phyloP scores from a whole-genome alignment of 2,888 invertebrate genomes.

The Gortyna flavago region DNA sequence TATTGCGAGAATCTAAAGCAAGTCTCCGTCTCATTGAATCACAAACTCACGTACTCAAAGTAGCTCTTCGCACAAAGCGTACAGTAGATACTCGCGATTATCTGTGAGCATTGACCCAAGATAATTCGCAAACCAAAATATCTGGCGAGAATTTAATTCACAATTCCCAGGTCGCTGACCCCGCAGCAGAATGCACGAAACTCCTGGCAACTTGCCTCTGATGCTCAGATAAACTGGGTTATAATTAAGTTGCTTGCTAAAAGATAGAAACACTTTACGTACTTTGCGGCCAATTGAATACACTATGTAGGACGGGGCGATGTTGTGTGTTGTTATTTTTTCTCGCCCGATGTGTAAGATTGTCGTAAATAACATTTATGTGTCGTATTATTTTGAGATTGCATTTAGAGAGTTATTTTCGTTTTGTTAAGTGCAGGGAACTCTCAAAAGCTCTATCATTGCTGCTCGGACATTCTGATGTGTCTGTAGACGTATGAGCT shows the following conservation, averaged over 20 bases:
- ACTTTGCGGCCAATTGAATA: constrained; percentile 57
- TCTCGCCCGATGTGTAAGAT: constrained; percentile 16
- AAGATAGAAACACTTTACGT: constrained; percentile 62
- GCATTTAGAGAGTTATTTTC: constrained; percentile 53
- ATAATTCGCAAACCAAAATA: constrained; percentile 66
- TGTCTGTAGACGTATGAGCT: not conserved
- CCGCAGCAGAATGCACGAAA: constrained; percentile 67
- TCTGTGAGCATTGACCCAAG: constrained; percentile 64
- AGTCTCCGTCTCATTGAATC: not conserved
- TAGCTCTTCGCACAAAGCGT: constrained; percentile 28
- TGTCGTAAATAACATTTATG: constrained; percentile 47
- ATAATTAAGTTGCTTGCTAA: constrained; percentile 68
- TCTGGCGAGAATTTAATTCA: constrained; percentile 65
- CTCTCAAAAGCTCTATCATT: constrained; percentile 32
- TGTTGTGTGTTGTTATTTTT: constrained; percentile 40
- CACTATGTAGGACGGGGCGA: constrained; percentile 34
- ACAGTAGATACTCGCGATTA: constrained; percentile 24
- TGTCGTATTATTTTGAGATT: constrained; percentile 58
- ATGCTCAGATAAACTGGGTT: constrained; percentile 68
- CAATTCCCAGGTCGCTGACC: constrained; percentile 68
- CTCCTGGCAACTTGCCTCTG: constrained; percentile 74
- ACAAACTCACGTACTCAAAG: not conserved
- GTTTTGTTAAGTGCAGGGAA: constrained; percentile 46
- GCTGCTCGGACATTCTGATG: constrained; percentile 3
- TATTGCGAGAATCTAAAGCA: not conserved